Conservation (phyloP, 2,797 vertebrate species). For the Enteromius unitaeniatus region DNA sequence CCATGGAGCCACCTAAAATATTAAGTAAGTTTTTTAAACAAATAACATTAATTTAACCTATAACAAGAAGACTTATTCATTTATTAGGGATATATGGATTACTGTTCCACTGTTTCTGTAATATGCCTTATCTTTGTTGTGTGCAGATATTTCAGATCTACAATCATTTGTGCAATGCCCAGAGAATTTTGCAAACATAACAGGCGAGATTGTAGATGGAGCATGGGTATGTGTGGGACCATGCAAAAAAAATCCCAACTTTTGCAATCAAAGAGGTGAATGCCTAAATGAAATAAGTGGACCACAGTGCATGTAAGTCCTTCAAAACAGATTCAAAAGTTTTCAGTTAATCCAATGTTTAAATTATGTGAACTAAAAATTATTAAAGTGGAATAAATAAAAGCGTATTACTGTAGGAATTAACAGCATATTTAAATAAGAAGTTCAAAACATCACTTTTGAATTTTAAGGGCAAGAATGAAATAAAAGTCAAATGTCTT, state of each 20-base stretch:
- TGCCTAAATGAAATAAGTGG: slow-evolving; percentile 68
- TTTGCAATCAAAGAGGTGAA: slow-evolving; percentile 69
- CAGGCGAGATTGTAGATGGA: slow-evolving; percentile 55
- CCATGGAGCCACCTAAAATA: slow-evolving; percentile 52
- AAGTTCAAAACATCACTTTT: neutral
- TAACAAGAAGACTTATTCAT: neutral
- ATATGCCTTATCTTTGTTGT: no score
- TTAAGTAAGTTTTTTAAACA: slow-evolving; percentile 59
- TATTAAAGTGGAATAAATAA: neutral
- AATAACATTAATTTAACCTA: neutral
- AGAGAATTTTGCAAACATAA: slow-evolving; percentile 65
- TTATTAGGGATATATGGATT: no score
- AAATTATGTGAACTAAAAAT: neutral
- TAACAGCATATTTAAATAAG: neutral
- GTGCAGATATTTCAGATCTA: slow-evolving; percentile 66
- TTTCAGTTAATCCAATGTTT: neutral
- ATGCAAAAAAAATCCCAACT: slow-evolving; percentile 63
- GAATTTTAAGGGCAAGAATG: no score
- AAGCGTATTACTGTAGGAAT: neutral
- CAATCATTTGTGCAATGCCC: slow-evolving; percentile 65
- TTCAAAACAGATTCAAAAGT: neutral
- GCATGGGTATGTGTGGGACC: slow-evolving; percentile 71
- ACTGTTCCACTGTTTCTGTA: no score
- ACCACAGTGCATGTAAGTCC: slow-evolving; percentile 70
- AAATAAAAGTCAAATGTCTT: no score